Evolutionary conservation across 2,797 vertebrate genomes (phyloP), one percentile per base, ranked within the genome.

Genomic region (Petrocephalus schoutedeni): DNA sequence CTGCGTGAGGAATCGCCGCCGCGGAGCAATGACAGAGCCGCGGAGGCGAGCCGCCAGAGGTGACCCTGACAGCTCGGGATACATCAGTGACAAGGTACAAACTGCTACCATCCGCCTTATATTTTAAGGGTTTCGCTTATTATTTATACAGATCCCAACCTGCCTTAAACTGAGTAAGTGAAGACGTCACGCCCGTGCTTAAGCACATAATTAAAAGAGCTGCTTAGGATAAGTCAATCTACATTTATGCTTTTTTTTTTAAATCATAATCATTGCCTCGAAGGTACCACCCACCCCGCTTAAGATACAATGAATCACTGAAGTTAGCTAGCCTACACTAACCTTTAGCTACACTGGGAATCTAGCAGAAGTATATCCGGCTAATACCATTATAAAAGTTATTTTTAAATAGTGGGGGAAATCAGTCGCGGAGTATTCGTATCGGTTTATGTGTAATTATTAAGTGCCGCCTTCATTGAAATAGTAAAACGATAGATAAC

Each of bases 71-170:
- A 93, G 91, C 92, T 89, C 92, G 49, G 95, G 94, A 1, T 94
- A 95, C 88, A 93, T 93, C 92, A 95, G 94, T 91, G 95, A 96
- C 91, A 95, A 95, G 95, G 96, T 96, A 91, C 88, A 14, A 21
- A 9, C 36, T 80, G 74, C 28, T 67, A 67, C 51, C 80, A 49
- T 84, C 49, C n/a, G 9, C 9, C n/a, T 51, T 36, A 28, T 14
- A 67, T 67, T 67, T 67, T 67, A 67, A 32, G 28, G 64, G 64
- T 32, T 67, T 67, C 32, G 28, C 64, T 32, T 32, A 67, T 67
- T 67, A 32, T 67, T 12, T 32, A 67, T 67, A 67, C 64, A 14
- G 64, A 67, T 67, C 28, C 64, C 28, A 67, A 32, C 64, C 64
- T 67, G 28, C 10, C 10, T 32, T 32, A 32, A 67, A 32, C 28